These are phyloP conservation scores for Drosophila mauritiana DNA, from an alignment of 1,140 invertebrate genomes.

Conservation along the genomic window DNA sequence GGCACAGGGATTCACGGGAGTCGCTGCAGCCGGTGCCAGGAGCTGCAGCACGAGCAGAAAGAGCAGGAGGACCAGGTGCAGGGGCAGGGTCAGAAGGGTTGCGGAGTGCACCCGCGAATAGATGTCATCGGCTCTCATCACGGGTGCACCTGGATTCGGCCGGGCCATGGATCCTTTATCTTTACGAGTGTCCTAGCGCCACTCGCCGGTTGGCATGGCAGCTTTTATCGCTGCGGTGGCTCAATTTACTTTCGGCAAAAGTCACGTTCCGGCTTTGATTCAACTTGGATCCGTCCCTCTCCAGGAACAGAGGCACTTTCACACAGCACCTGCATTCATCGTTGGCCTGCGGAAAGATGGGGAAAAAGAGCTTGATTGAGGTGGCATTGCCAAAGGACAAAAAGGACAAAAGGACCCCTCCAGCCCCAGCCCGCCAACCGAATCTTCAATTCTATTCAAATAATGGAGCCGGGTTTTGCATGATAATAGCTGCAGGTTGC, in stretches of 20 bases:
- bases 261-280: constrained; percentile 74
- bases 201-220: constrained; percentile 71
- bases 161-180: constrained; percentile 57
- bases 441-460: constrained; percentile 39
- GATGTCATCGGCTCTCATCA: constrained; percentile 38
- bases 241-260: constrained; percentile 70
- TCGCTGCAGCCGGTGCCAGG: constrained; percentile 17
- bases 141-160: constrained; percentile 19
- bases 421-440: background rate
- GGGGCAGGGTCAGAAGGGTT: constrained; percentile 15
- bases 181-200: constrained; percentile 56
- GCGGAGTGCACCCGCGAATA: constrained; percentile 16
- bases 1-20: constrained; percentile 60
- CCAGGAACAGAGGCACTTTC: constrained; percentile 42
- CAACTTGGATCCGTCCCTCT: constrained; percentile 34
- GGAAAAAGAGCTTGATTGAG: constrained; percentile 24
- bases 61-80: constrained; percentile 13
- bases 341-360: constrained; percentile 21
- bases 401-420: constrained; percentile 26
- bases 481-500: constrained; percentile 36
- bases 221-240: constrained; percentile 66
- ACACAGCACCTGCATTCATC: constrained; percentile 54
- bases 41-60: constrained; percentile 33
- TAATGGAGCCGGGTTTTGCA: constrained; percentile 35
- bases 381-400: constrained; percentile 14